Conservation (phyloP, 92 coral and sea anemone genomes). For the Bergia sp. region DNA sequence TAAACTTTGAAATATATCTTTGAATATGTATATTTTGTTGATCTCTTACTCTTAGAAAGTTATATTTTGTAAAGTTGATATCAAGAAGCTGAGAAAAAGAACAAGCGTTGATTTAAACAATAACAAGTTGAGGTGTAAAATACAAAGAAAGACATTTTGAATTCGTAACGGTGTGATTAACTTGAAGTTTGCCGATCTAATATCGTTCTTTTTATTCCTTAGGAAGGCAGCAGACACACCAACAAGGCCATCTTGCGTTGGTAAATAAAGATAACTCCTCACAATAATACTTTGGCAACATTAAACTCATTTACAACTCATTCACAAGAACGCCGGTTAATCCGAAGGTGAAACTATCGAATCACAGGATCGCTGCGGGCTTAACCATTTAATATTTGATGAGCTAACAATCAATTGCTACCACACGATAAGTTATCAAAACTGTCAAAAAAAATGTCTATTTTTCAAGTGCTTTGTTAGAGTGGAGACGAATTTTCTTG, state of each 20-base stretch:
- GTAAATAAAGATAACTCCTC: not conserved
- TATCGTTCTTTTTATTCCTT: not conserved
- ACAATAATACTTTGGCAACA: not conserved
- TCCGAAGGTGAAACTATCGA: not conserved
- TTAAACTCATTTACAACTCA: not conserved
- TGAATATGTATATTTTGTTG: not conserved
- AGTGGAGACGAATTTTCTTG: not conserved
- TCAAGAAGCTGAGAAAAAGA: not conserved
- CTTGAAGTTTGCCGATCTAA: constrained; percentile 3
- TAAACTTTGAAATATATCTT: too few species aligned
- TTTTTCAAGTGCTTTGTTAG: constrained; percentile 18
- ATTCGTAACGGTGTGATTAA: not conserved
- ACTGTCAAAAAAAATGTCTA: constrained; percentile 18
- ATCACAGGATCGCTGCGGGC: constrained; percentile 8
- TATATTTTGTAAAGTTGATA: not conserved
- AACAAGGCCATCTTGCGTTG: not conserved
- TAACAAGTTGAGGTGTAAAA: not conserved
- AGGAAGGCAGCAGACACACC: not conserved
- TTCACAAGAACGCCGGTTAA: not conserved
- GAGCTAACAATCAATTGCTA: constrained; percentile 19
- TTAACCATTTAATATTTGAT: constrained; percentile 22
- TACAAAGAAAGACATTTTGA: not conserved
- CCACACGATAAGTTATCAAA: not conserved
- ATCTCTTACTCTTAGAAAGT: not conserved
- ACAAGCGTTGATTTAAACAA: not conserved